Evolutionary conservation across 2,797 vertebrate genomes (phyloP), one percentile per base, ranked within the genome.

Genomic region (Ispidina picta): DNA sequence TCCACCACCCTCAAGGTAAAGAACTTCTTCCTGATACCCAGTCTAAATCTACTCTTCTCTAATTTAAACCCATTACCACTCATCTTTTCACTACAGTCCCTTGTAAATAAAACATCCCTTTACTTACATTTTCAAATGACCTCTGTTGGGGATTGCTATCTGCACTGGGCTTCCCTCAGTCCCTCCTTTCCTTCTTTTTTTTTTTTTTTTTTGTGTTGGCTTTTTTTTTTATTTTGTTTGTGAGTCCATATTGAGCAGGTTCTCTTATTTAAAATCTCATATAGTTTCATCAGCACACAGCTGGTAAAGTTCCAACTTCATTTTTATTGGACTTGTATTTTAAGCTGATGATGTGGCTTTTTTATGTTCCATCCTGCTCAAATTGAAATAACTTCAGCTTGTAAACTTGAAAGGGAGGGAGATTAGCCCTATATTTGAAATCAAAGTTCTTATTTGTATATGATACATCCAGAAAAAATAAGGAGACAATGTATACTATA

Each of bases 241-340:
- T 39, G 60, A 83, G 54, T 81, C 92, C 83, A 68, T 91, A 92
- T 74, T 91, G 80, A 92, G 88, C 87, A 94, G 94, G 80, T 91
- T 88, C 94, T 95, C 92, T 73, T 87, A 88, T 83, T 93, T 95
- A 91, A 92, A 94, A 93, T 79, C 91, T 91, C 77, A 70, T 82
- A 83, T 48, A 90, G 86, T 95, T 93, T 95, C 89, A 91, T 93
- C 94, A 92, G 86, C 83, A 89, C 78, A 65, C 83, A 92, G 92
- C 91, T 96, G 92, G 95, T 86, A 88, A 94, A 79, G 71, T 89
- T 95, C 95, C 91, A 95, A 82, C 58, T 86, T 91, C 41, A 28
- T 93, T 95, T 93, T 95, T 95, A 94, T 95, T 92, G 88, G 94
- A 79, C 95, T 94, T 92, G 88, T 96, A 92, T 92, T 96, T 94